Conservation (phyloP, 2,797 vertebrate species). For the Gallinago stenura region DNA sequence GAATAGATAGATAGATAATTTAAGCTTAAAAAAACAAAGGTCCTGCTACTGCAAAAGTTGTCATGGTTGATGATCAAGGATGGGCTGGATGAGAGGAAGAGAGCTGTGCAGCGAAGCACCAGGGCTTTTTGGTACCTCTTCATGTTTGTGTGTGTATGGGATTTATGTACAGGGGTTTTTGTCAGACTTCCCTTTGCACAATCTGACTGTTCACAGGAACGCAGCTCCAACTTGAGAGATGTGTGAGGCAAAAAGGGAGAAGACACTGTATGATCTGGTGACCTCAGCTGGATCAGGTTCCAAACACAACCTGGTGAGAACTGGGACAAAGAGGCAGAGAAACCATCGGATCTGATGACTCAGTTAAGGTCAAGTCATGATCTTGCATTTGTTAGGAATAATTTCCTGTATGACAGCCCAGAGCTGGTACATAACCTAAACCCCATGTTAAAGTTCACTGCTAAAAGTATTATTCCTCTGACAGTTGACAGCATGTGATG, state of each 20-base stretch:
- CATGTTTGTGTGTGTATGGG: fast-evolving
- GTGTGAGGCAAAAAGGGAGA: not conserved
- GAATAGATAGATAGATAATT: not conserved
- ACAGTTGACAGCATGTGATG: not conserved
- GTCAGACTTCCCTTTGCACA: not conserved
- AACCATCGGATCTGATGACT: not conserved
- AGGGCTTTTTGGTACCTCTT: not conserved
- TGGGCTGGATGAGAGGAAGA: not conserved
- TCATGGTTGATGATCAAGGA: not conserved
- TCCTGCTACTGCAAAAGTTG: not conserved
- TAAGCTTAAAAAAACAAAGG: not conserved
- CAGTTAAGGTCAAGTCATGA: not conserved
- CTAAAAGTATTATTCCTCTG: conserved; percentile 25
- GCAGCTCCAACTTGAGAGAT: not conserved
- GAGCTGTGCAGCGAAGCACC: not conserved
- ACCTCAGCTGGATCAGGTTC: not conserved
- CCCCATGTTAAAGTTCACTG: not conserved
- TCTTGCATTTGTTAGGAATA: not conserved
- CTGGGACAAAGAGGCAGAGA: not conserved
- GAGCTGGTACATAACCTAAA: not conserved
- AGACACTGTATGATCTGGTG: not conserved
- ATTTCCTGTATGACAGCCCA: not conserved
- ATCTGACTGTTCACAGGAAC: not conserved
- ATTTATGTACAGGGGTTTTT: not conserved
- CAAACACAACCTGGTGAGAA: not conserved